Evolutionary conservation across 2,888 invertebrate genomes (phyloP).

Genomic region (Diplazon laetatorius): DNA sequence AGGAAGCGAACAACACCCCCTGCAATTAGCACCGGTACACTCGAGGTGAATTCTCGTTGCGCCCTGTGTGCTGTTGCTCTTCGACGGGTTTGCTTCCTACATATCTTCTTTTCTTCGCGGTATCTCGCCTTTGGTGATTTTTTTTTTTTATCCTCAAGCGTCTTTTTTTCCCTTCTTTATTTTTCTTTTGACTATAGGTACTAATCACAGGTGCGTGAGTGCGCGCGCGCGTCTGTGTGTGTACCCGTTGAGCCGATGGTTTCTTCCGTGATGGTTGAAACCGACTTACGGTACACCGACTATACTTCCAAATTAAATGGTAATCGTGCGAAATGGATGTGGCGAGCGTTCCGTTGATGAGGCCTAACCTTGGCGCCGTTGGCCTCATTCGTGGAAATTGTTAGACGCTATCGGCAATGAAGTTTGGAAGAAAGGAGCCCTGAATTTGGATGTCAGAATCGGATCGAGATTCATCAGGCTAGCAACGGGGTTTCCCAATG

Average conservation of each 20-base stretch:
- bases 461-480: too few species aligned
- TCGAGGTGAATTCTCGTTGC: constrained; percentile 57
- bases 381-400: background rate
- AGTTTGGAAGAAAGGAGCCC: too few species aligned
- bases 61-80: constrained; percentile 40
- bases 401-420: too few species aligned
- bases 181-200: constrained; percentile 38
- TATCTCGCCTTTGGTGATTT: constrained; percentile 34
- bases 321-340: constrained; percentile 59
- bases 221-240: constrained; percentile 1
- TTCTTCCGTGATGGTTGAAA: constrained; percentile 47
- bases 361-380: constrained; percentile 2
- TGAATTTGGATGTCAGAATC: too few species aligned
- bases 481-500: too few species aligned
- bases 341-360: constrained; percentile 52
- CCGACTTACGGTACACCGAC: constrained; percentile 41
- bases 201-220: constrained; percentile 62
- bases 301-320: constrained; percentile 56
- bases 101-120: constrained; percentile 12
- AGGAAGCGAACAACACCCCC: constrained; percentile 60
- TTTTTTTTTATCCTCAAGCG: background rate
- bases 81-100: background rate
- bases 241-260: constrained; percentile 35
- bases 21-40: constrained; percentile 63
- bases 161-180: constrained; percentile 2